Percentiles rank a stretch among this genome's conserved stretches.
phyloP scores from a whole-genome alignment of 2,113 vertebrate genomes.

The Formicarius rufipectus region DNA sequence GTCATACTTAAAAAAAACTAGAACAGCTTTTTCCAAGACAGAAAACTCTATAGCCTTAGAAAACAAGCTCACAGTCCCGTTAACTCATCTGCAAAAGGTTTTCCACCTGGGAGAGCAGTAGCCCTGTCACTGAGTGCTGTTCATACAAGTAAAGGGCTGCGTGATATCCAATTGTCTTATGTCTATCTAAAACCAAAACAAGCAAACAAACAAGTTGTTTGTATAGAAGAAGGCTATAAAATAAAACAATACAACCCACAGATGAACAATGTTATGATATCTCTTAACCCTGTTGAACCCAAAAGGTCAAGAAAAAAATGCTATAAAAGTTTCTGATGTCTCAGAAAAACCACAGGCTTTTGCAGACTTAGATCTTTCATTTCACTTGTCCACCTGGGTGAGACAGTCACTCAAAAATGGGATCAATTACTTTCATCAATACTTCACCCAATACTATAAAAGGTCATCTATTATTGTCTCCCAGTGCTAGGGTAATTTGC shows the following conservation, averaged over 20 bases:
- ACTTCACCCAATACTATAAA: neutral
- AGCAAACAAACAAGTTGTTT: neutral
- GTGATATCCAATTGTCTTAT: neutral
- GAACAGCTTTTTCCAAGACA: neutral
- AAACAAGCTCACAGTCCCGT: neutral
- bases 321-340: neutral
- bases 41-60: neutral
- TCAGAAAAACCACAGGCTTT: neutral
- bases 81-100: neutral
- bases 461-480: constrained; percentile 18
- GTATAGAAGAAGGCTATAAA: neutral
- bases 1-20: neutral
- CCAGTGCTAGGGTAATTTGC: neutral
- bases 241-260: neutral
- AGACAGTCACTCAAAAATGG: constrained; percentile 40
- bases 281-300: neutral
- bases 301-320: neutral
- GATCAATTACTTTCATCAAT: constrained; percentile 46
- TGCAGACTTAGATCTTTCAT: neutral
- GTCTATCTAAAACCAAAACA: neutral
- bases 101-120: neutral
- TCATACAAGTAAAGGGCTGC: neutral
- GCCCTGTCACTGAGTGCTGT: neutral
- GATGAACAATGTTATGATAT: neutral
- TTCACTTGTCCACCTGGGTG: constrained; percentile 17